Conservation (phyloP, 2,888 invertebrate genomes). For the Protophormia terraenovae region DNA sequence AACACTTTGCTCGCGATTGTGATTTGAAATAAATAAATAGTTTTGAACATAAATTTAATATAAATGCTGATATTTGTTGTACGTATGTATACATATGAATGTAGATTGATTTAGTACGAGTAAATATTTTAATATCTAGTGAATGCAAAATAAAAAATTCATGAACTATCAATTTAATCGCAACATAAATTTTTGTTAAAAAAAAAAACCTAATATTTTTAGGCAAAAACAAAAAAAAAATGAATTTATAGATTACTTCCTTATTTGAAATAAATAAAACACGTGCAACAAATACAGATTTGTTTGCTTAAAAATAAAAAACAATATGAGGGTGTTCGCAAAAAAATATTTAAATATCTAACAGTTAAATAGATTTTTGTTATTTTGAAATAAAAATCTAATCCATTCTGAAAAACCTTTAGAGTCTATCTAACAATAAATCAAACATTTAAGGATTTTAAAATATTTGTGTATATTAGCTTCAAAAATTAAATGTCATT, state of each 20-base stretch:
- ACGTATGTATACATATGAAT: not conserved
- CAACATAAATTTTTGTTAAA: not conserved
- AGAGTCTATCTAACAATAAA: too few species aligned
- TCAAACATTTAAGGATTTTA: too few species aligned
- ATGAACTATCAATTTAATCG: not conserved
- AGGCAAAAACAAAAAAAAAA: not conserved
- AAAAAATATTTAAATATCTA: not conserved
- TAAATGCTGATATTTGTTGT: not conserved
- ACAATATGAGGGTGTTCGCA: not conserved
- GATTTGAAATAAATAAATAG: slow-evolving; percentile 4
- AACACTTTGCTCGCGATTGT: slow-evolving; percentile 22
- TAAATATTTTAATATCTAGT: not conserved
- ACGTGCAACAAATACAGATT: not conserved
- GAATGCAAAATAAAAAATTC: slow-evolving; percentile 1
- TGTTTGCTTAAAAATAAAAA: not conserved
- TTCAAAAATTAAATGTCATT: too few species aligned
- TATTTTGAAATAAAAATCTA: too few species aligned
- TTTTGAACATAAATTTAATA: not conserved
- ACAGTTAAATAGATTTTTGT: too few species aligned
- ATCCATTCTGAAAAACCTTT: too few species aligned
- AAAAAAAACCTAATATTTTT: not conserved
- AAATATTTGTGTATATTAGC: too few species aligned
- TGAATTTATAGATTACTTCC: slow-evolving; percentile 40
- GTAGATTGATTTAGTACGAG: not conserved
- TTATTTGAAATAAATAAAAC: slow-evolving; percentile 15